These are phyloP conservation scores for Chionis minor DNA, from an alignment of 2,113 vertebrate species.

Conservation along the genomic window DNA sequence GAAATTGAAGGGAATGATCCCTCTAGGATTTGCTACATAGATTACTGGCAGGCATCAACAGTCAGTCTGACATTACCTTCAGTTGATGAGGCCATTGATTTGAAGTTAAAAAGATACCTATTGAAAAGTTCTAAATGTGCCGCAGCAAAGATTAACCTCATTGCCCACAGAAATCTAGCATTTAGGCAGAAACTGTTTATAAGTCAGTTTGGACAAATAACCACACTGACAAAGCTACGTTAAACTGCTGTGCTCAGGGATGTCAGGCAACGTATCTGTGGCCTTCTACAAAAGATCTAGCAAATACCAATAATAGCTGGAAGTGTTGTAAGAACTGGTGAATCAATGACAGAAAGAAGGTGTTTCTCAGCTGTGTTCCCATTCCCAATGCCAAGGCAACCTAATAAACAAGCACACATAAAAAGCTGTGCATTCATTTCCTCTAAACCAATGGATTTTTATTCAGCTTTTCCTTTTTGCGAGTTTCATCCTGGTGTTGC, in stretches of 20 bases:
- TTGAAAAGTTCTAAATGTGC: neutral
- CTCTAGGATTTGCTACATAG: neutral
- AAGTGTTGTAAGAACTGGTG: neutral
- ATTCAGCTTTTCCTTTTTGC: neutral
- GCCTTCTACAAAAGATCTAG: neutral
- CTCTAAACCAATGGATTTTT: neutral
- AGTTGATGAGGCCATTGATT: neutral
- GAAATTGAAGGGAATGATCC: neutral
- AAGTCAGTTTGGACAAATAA: neutral
- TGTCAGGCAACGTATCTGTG: neutral
- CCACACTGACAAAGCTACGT: neutral
- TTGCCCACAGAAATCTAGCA: fast-evolving
- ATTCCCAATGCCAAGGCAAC: neutral
- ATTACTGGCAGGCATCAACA: neutral
- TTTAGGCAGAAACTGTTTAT: neutral
- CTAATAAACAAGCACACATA: neutral
- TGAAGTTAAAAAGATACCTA: neutral
- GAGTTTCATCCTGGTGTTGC: neutral
- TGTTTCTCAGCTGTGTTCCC: neutral
- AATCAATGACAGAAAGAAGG: neutral
- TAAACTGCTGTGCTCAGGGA: neutral
- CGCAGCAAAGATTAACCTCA: neutral
- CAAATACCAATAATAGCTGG: neutral
- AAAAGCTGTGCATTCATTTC: neutral
- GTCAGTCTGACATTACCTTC: neutral